Conservation (phyloP, 2,797 vertebrate genomes). For the Octomys mimax region DNA sequence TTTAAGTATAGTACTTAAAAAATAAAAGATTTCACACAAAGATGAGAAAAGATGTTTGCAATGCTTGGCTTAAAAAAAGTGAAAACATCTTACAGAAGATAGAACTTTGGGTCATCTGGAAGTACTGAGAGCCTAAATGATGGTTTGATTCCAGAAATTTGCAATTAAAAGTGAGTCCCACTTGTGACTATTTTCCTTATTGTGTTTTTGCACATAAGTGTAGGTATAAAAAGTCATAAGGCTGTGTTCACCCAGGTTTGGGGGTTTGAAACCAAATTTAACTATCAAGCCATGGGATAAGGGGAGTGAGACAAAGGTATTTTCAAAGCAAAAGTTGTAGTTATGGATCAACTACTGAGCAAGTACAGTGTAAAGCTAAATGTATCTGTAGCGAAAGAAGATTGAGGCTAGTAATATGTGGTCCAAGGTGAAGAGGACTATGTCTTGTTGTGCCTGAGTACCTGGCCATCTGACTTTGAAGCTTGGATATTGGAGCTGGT, state of each 20-base stretch:
- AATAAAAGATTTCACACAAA: background rate
- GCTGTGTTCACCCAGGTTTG: background rate
- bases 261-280: background rate
- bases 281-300: too few species aligned
- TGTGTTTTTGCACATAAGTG: background rate
- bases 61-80: background rate
- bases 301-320: background rate
- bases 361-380: background rate
- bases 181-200: background rate
- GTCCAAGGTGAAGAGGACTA: background rate
- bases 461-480: background rate
- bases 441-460: background rate
- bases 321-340: background rate
- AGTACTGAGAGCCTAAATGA: background rate
- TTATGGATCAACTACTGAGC: background rate
- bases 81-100: background rate
- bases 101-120: background rate
- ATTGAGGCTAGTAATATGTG: background rate
- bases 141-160: background rate
- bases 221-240: background rate
- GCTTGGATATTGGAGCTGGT: background rate
- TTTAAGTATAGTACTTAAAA: background rate
- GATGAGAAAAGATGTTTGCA: background rate
- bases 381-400: background rate
- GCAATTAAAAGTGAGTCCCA: background rate